Percentiles rank a stretch among this genome's conserved stretches.
phyloP scores from a whole-genome alignment of 92 coral and sea anemone species.

The Virgularia gustaviana region DNA sequence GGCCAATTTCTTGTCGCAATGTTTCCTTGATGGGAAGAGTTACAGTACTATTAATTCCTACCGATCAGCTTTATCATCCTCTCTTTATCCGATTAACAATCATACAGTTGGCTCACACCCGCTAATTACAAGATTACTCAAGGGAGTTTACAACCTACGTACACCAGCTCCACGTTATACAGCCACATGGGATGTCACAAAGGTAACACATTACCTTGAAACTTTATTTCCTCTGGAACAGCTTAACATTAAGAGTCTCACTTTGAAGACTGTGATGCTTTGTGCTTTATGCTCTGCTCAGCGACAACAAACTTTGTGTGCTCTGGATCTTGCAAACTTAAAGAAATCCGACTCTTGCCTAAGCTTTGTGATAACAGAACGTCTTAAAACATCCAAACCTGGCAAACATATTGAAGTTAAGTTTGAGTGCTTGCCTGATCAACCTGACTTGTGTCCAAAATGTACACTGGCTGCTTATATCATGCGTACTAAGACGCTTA shows the following conservation, averaged over 20 bases:
- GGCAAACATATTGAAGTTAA: constrained; percentile 47
- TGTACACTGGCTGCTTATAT: constrained; percentile 42
- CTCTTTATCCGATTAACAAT: constrained; percentile 25
- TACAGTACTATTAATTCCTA: constrained; percentile 56
- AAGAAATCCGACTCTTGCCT: background rate
- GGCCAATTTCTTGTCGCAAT: constrained; percentile 47
- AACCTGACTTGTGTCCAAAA: constrained; percentile 27
- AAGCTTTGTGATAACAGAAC: background rate
- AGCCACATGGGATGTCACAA: constrained; percentile 55
- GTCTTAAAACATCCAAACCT: constrained; percentile 51
- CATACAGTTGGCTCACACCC: constrained; percentile 50
- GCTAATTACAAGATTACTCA: constrained; percentile 40
- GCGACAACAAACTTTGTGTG: constrained; percentile 46
- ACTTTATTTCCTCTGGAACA: constrained; percentile 58
- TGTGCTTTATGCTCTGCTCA: constrained; percentile 53
- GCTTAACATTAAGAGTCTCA: constrained; percentile 37
- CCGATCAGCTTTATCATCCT: constrained; percentile 49
- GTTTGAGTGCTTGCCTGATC: constrained; percentile 38
- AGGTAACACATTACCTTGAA: constrained; percentile 45
- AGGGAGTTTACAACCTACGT: constrained; percentile 44
- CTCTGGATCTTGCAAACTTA: constrained; percentile 21
- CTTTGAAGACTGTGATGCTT: constrained; percentile 54
- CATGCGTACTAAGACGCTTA: constrained; percentile 40
- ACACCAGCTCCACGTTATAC: constrained; percentile 50
- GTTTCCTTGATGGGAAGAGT: constrained; percentile 44